A percentile compares a stretch with the other conserved stretches of the same genome.
phyloP scores from a whole-genome alignment of 2,888 invertebrate species.

The Athalia rosae region DNA sequence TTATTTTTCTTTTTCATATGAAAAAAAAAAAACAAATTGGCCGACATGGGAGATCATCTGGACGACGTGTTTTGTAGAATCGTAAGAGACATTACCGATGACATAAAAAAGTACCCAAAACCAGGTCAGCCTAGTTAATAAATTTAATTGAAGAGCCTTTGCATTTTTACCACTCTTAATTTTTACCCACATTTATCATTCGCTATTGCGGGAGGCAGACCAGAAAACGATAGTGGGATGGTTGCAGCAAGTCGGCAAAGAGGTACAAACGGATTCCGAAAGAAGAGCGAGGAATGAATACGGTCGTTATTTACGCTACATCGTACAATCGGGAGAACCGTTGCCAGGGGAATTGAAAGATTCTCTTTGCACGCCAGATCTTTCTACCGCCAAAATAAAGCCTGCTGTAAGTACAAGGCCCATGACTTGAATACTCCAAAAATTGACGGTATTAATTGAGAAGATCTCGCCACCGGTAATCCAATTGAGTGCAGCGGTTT shows the following conservation, averaged over 20 bases:
- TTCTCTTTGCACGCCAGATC: constrained; percentile 27
- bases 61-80: constrained; percentile 42
- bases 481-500: background rate
- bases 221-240: constrained; percentile 49
- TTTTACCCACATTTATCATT: background rate
- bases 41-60: constrained; percentile 39
- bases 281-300: constrained; percentile 46
- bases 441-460: no score
- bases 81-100: constrained; percentile 40
- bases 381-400: background rate
- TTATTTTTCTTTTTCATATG: no score
- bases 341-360: constrained; percentile 42
- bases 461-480: no score
- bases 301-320: constrained; percentile 48
- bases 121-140: constrained; percentile 22
- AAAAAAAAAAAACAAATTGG: background rate
- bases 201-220: constrained; percentile 34
- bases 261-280: constrained; percentile 46
- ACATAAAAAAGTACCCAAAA: constrained; percentile 37
- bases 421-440: no score
- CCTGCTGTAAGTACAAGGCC: background rate
- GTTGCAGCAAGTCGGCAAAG: constrained; percentile 48
- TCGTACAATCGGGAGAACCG: constrained; percentile 46
- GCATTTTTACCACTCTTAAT: no score
- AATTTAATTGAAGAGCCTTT: no score